phyloP scores from a whole-genome alignment of 2,888 invertebrate species.

The Geophilus truncorum region DNA sequence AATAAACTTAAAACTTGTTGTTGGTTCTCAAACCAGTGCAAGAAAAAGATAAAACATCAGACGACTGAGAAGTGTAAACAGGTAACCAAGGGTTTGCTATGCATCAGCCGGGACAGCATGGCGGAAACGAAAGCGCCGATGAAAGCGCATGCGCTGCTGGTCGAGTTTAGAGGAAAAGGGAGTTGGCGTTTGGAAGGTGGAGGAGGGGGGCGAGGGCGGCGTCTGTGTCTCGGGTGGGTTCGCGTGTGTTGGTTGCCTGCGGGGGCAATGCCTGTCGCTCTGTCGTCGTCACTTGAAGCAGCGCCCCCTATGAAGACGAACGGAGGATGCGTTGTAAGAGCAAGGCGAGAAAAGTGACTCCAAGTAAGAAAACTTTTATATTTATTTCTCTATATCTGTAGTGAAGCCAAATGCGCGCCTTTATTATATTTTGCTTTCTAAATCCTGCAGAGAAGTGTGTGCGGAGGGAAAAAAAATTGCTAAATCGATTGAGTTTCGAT shows the following conservation, averaged over 20 bases:
- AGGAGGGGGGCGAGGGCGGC: constrained; percentile 14
- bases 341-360: constrained; percentile 24
- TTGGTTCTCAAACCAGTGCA: too few species aligned
- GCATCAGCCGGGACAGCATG: constrained; percentile 14
- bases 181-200: constrained; percentile 21
- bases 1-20: too few species aligned
- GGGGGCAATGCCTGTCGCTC: constrained; percentile 27
- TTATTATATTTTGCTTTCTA: neutral
- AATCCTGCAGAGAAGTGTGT: neutral
- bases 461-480: neutral
- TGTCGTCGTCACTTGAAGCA: constrained; percentile 27
- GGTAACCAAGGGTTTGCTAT: neutral
- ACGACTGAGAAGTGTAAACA: neutral
- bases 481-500: constrained; percentile 17
- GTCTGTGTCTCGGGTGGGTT: constrained; percentile 27
- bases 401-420: neutral
- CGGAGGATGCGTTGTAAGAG: constrained; percentile 27
- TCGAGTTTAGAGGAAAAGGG: constrained; percentile 27
- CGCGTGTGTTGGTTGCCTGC: constrained; percentile 27
- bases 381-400: neutral
- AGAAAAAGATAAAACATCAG: too few species aligned
- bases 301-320: constrained; percentile 25
- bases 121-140: neutral
- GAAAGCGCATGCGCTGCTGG: constrained; percentile 6
- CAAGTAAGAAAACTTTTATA: constrained; percentile 12